Base-by-base conservation (phyloP, 2,888 invertebrate genomes). In the Agriopis aurantiaria region DNA sequence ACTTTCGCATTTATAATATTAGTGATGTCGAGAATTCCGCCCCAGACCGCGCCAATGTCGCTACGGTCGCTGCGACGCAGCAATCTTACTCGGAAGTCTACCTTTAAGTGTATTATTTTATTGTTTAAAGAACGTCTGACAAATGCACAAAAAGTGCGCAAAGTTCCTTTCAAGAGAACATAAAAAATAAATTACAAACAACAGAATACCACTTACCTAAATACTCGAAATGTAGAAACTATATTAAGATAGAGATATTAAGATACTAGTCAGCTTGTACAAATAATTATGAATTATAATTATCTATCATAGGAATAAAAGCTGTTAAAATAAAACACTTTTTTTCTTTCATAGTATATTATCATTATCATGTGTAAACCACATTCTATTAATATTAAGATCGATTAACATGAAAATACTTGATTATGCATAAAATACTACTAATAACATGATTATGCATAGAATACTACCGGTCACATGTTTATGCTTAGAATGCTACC, bases 231-330 rank as follows among this genome's bases (percentile, higher is more conserved):
- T 48, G 48, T 48, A 12, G n/a, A 33, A 40, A 55, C 12, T 55
- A n/a, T 55, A 55, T 12, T 8, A 55, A 33, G 40, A 55, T 55
- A 55, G n/a, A n/a, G n/a, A n/a, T 55, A 55, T 12, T 8, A 55
- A 33, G 40, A 55, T 55, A 55, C 55, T 55, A 55, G 55, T 55
- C 55, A 55, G 4, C 7, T 55, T 55, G 40, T 12, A 55, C 33
- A 55, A 55, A 40, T 55, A 55, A 55, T 8, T 33, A 40, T 55
- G 10, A n/a, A 12, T 40, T 40, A 8, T 33, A 11, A 11, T n/a
- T 53, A 8, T 53, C 23, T 53, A 6, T 53, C 6, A 53, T 7
- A 53, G 11, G 53, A 55, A 57, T 57, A 43, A 57, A 56, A 57
- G 43, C 8, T 8, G 17, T 45, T 45, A 17, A 57, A 57, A 45